Base-by-base conservation (phyloP, 2,113 vertebrate species). In the Tympanuchus pallidicinctus region DNA sequence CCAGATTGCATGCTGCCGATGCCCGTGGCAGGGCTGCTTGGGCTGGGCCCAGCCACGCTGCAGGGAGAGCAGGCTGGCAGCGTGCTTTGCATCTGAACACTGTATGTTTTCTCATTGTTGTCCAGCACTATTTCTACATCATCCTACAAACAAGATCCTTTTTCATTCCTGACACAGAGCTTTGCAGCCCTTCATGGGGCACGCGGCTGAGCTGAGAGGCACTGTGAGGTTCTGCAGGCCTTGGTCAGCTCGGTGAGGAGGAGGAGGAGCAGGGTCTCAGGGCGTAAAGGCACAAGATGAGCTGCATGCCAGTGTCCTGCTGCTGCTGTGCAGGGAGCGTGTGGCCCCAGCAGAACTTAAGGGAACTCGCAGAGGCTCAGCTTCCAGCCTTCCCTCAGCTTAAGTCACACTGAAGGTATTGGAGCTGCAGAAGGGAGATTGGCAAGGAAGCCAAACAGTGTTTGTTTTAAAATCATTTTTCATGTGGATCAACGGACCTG, bases 51-150 rank as follows among this genome's bases (percentile, higher is more conserved):
- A 54, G 83, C 66, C 66, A 63, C 81, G 75, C 70, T 88, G 70
- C n/a, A 36, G 28, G 43, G 56, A 88, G 60, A 90, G 36, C 81
- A 79, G 48, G 52, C 86, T 84, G 24, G 76, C 28, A 22, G 57
- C 38, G 81, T 75, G 67, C 50, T 59, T 92, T 94, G 52, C 88
- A 72, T 95, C 82, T 93, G 12, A 30, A 36, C 76, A 48, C 48
- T 60, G 13, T 92, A 67, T 93, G 66, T 73, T 88, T 93, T 91
- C 90, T 70, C 59, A 54, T 69, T 87, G 61, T 75, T 90, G 25
- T 69, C 82, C 83, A 71, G 60, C 36, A 30, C 77, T 93, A 88
- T 96, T 95, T 94, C 77, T 90, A 32, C 88, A 91, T 92, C 28
- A 15, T 82, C 84, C 56, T 82, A 61, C 74, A 70, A 75, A 89